phyloP scores from a whole-genome alignment of 2,888 invertebrate species.

The Deilephila porcellus region DNA sequence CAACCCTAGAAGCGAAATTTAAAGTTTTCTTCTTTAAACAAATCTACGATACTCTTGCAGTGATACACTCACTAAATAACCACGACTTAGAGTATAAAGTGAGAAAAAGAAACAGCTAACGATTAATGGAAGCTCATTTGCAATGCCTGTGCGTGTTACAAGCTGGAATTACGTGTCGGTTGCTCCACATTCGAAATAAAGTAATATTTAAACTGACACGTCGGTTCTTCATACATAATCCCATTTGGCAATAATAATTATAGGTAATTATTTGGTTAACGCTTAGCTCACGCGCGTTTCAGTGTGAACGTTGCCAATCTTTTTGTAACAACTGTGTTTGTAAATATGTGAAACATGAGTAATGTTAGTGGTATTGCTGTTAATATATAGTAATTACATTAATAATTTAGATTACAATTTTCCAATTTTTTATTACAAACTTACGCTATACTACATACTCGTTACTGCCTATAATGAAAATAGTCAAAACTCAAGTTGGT shows the following conservation, averaged over 20 bases:
- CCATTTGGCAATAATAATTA: not conserved
- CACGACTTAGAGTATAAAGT: not conserved
- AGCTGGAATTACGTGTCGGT: not conserved
- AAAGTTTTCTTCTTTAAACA: no score
- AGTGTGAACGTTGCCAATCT: not conserved
- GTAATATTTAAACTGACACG: conserved; percentile 1
- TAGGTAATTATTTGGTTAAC: not conserved
- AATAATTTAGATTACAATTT: no score
- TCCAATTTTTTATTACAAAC: no score
- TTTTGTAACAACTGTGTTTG: not conserved
- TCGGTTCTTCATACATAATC: conserved; percentile 3
- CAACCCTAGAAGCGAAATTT: no score
- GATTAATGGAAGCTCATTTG: not conserved
- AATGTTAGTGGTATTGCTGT: no score
- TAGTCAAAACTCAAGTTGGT: no score
- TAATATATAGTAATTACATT: no score
- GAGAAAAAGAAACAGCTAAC: not conserved
- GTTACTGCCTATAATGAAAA: no score
- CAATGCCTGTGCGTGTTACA: conserved; percentile 13
- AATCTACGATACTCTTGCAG: not conserved
- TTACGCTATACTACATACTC: no score
- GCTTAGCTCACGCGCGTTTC: not conserved
- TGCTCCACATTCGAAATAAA: conserved; percentile 5
- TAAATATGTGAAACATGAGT: not conserved
- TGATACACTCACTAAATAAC: no score